Evolutionary conservation across 1,140 invertebrate species (phyloP), one percentile per base, ranked within the genome.

Genomic region (Drosophila chauvacae): DNA sequence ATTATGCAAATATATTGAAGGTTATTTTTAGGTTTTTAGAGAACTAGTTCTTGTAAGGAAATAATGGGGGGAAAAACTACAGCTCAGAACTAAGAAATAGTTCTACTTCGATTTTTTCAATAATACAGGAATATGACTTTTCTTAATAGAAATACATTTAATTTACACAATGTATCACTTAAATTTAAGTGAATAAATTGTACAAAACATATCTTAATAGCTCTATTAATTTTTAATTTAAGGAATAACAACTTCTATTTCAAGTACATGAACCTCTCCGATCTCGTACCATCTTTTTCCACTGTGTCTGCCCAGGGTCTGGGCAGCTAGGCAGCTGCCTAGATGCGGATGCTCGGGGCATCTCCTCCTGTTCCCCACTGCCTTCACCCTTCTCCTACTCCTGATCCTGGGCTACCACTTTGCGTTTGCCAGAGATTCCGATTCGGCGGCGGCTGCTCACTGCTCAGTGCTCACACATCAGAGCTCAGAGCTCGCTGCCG

Each of bases 261-360:
- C 14, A 28, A 10, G 9, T 30, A 13, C 28, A 2, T 33, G 7
- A 18, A 13, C 5, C n/a, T 30, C 28, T 14, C 2, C 11, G 7
- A 16, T 45, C 39, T 45, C 4, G 10, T 11, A 11, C 18, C 13
- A 1, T 2, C 5, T 3, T 33, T 11, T 20, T 35, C 65, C 82
- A 86, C 62, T 65, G 82, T 86, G 51, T 57, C 53, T 63, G 65
- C 77, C 55, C 50, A 73, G 73, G 74, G 69, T 77, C 71, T 77
- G 55, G 53, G 20, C 20, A 23, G 35, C 35, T 16, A 39, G 53
- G 71, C 80, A 71, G 81, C 81, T 84, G 81, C 77, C 81, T 80
- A 77, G 69, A 39, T 77, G 74, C 65, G 60, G 72, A 69, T 81
- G 83, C 83, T 87, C 51, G 65, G 84, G 83, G 83, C 79, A 70